A percentile compares a stretch with the other conserved stretches of the same genome.
Evolutionary conservation across 2,888 invertebrate species (phyloP).

Genomic region (Panzeria rudis): DNA sequence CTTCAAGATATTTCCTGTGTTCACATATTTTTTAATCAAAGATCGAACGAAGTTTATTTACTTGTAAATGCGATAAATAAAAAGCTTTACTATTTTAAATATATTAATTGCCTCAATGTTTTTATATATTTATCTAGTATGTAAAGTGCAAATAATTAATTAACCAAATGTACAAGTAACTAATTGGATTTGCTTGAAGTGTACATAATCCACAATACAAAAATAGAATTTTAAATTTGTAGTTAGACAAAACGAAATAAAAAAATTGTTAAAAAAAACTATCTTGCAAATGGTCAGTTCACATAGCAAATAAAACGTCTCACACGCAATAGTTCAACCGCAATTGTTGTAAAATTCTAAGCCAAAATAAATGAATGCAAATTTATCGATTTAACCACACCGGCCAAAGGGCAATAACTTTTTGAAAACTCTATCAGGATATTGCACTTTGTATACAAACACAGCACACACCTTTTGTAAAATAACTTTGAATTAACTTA

Average conservation of each 20-base stretch:
- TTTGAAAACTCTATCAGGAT: conserved; percentile 76
- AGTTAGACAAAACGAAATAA: background rate
- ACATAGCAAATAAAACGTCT: conserved; percentile 22
- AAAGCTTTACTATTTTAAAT: background rate
- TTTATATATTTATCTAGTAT: background rate
- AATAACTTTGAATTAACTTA: conserved; percentile 17
- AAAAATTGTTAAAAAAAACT: background rate
- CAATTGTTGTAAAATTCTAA: conserved; percentile 46
- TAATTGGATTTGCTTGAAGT: conserved; percentile 33
- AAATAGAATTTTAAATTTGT: conserved; percentile 28
- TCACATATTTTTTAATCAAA: background rate
- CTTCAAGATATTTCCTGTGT: conserved; percentile 10
- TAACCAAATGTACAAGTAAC: conserved; percentile 1
- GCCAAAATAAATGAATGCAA: conserved; percentile 73
- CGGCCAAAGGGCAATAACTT: conserved; percentile 79
- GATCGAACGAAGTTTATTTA: conserved; percentile 7
- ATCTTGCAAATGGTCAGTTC: conserved; percentile 72
- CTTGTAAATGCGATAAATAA: background rate
- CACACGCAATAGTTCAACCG: conserved; percentile 54
- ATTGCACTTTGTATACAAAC: conserved; percentile 77
- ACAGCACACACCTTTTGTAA: conserved; percentile 2
- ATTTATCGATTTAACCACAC: conserved; percentile 79
- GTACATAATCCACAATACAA: background rate
- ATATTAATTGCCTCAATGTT: background rate
- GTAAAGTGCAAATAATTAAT: conserved; percentile 19